Conservation (phyloP, 1,140 invertebrate species). For the Sminthurides bifidus region DNA sequence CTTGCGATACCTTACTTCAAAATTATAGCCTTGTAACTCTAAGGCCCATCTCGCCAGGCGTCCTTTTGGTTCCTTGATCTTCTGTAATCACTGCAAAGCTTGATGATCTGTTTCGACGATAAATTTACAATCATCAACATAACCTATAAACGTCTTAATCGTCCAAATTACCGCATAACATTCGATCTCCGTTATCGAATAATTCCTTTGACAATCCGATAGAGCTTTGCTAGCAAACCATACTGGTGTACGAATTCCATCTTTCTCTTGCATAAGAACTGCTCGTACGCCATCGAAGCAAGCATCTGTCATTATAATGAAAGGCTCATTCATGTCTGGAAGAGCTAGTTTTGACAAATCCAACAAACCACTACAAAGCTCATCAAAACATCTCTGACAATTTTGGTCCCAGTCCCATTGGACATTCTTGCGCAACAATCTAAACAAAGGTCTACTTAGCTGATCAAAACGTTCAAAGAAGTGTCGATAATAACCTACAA, state of each 20-base stretch:
- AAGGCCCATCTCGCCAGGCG: constrained; percentile 26
- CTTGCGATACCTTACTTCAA: constrained; percentile 29
- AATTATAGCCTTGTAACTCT: constrained; percentile 20
- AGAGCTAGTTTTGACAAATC: constrained; percentile 29
- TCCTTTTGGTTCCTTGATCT: constrained; percentile 7
- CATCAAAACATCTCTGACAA: constrained; percentile 28
- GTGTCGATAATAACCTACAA: constrained; percentile 35
- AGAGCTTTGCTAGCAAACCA: constrained; percentile 34
- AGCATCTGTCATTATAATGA: constrained; percentile 33
- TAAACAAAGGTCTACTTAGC: constrained; percentile 32
- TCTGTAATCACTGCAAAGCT: constrained; percentile 38
- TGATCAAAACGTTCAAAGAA: constrained; percentile 36
- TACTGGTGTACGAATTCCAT: constrained; percentile 33
- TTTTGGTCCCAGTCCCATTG: constrained; percentile 30
- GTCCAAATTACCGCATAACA: constrained; percentile 37
- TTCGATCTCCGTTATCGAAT: constrained; percentile 39
- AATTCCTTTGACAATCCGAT: constrained; percentile 35
- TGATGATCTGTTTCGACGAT: constrained; percentile 42
- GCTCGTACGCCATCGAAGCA: constrained; percentile 32
- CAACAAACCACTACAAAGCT: constrained; percentile 32
- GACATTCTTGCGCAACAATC: constrained; percentile 30
- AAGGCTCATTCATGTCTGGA: constrained; percentile 32
- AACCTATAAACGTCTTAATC: constrained; percentile 36
- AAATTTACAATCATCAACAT: constrained; percentile 35
- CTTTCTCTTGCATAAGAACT: constrained; percentile 30